Conservation (phyloP, 2,888 invertebrate species). For the Nineta flava region DNA sequence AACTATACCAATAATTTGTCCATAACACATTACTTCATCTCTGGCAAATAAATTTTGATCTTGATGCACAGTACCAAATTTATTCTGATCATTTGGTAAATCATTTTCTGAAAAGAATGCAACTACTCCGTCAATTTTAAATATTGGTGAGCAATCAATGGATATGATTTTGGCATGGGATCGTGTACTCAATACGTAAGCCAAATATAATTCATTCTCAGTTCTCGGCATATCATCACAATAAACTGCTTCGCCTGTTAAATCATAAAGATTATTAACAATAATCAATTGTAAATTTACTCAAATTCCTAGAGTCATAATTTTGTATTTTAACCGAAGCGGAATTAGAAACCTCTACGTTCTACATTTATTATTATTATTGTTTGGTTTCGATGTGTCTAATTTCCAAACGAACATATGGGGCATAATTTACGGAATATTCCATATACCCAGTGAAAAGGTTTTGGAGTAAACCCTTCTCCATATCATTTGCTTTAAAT, state of each 20-base stretch:
- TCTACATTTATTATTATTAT: too few species aligned
- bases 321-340: too few species aligned
- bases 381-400: too few species aligned
- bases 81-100: conserved; percentile 47
- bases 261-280: too few species aligned
- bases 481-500: too few species aligned
- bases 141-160: conserved; percentile 58
- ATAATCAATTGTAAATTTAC: too few species aligned
- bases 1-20: conserved; percentile 69
- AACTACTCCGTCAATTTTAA: conserved; percentile 60
- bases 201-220: conserved; percentile 64
- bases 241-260: conserved; percentile 65
- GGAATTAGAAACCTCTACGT: too few species aligned
- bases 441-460: too few species aligned
- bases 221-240: conserved; percentile 72
- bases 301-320: too few species aligned
- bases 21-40: conserved; percentile 60
- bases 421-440: too few species aligned
- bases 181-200: conserved; percentile 62
- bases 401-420: too few species aligned
- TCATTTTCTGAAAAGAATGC: conserved; percentile 67
- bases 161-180: conserved; percentile 66
- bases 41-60: conserved; percentile 78
- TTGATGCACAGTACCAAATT: conserved; percentile 52
- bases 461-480: too few species aligned